A percentile compares a stretch with the other conserved stretches of the same genome.
These are phyloP conservation scores for Ips typographus DNA, from an alignment of 1,140 invertebrate genomes.

Conservation along the genomic window DNA sequence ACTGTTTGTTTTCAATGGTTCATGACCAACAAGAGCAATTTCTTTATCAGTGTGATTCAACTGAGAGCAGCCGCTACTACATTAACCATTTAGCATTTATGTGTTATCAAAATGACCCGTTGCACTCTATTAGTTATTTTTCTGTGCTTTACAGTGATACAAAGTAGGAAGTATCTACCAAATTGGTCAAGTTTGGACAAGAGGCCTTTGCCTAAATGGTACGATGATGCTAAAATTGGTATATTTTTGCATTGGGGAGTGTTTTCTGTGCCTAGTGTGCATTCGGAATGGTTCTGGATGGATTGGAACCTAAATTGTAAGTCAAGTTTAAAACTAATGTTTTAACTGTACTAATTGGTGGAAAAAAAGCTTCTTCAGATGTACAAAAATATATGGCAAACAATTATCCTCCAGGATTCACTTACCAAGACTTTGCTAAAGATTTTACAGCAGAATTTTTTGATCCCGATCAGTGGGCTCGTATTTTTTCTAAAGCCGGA, in stretches of 20 bases:
- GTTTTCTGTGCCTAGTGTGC: slow-evolving; percentile 83
- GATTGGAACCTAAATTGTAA: slow-evolving; percentile 66
- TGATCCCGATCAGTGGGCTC: slow-evolving; percentile 74
- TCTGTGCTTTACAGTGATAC: not conserved
- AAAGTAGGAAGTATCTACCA: slow-evolving; percentile 57
- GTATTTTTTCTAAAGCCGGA: slow-evolving; percentile 72
- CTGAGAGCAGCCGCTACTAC: too few relatives aligned
- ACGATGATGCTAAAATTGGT: slow-evolving; percentile 85
- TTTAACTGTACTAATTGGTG: not conserved
- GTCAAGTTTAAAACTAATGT: slow-evolving; percentile 19
- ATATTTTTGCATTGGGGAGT: slow-evolving; percentile 95
- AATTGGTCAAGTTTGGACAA: slow-evolving; percentile 83
- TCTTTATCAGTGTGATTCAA: too few relatives aligned
- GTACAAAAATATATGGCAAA: slow-evolving; percentile 67
- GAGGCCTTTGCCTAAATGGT: slow-evolving; percentile 83
- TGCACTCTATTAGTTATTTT: not conserved
- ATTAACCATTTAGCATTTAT: too few relatives aligned
- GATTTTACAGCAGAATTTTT: slow-evolving; percentile 84
- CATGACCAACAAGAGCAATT: too few relatives aligned
- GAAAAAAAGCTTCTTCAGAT: not conserved
- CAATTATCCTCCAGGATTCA: slow-evolving; percentile 77
- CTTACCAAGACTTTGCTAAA: slow-evolving; percentile 83
- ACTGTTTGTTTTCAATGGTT: too few relatives aligned
- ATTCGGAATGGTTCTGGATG: slow-evolving; percentile 87
- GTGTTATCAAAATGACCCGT: too few relatives aligned